Conservation (phyloP, 2,797 vertebrate species). For the Malacoctenus gilli region DNA sequence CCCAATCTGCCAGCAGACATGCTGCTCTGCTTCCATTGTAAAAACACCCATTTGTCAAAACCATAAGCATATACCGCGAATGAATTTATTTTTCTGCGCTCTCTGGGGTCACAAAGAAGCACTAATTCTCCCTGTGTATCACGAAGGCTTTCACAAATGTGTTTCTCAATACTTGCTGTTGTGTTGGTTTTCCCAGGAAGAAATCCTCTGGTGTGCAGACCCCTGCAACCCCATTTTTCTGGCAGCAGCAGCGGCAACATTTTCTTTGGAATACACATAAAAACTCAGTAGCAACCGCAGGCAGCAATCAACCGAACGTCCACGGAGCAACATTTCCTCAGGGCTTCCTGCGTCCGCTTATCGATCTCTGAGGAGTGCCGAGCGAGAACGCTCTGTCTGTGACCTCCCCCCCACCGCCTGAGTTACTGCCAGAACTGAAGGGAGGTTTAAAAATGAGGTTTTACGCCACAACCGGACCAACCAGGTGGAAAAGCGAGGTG, state of each 20-base stretch:
- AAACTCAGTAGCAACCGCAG: conserved; percentile 38
- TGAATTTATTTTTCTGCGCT: conserved; percentile 20
- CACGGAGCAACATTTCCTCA: conserved; percentile 18
- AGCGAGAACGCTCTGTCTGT: conserved; percentile 20
- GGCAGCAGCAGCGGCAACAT: conserved; percentile 39
- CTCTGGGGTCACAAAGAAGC: conserved; percentile 11
- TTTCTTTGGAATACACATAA: conserved; percentile 52
- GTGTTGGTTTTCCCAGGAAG: conserved; percentile 34
- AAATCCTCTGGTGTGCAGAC: conserved; percentile 32
- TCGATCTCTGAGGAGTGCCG: conserved; percentile 35
- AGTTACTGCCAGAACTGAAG: conserved; percentile 21
- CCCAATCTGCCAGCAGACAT: background rate
- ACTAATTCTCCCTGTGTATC: conserved; percentile 14
- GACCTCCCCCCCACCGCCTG: conserved; percentile 9
- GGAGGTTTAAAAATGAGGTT: conserved; percentile 21
- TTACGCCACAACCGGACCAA: conserved; percentile 8
- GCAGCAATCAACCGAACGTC: conserved; percentile 32
- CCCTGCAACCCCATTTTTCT: conserved; percentile 9
- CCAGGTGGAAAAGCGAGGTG: conserved; percentile 30
- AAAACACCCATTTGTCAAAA: conserved; percentile 25
- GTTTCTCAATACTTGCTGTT: conserved; percentile 15
- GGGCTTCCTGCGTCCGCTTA: conserved; percentile 27
- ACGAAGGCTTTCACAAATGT: conserved; percentile 18
- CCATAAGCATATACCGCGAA: conserved; percentile 16
- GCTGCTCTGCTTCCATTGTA: conserved; percentile 14